phyloP scores from a whole-genome alignment of 2,797 vertebrate genomes.

The Stomatorhinus walkeri region DNA sequence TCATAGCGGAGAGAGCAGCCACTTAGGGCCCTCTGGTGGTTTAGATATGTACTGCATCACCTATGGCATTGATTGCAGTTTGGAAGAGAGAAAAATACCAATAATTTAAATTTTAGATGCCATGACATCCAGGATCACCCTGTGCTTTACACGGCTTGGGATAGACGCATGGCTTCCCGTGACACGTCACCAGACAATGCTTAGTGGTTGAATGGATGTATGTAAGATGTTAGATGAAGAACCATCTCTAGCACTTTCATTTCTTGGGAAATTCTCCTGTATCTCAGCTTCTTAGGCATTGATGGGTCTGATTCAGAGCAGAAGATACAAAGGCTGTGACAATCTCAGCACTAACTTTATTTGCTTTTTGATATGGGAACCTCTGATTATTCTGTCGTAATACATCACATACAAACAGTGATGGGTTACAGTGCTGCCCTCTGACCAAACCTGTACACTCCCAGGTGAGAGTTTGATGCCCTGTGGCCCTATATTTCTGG shows the following conservation, averaged over 20 bases:
- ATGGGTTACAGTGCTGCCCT: neutral
- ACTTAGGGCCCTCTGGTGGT: constrained; percentile 52
- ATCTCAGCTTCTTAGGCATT: neutral
- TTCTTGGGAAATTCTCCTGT: neutral
- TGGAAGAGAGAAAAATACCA: neutral
- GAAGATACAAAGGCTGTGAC: neutral
- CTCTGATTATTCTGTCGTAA: neutral
- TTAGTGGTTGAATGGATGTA: neutral
- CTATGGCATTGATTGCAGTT: neutral
- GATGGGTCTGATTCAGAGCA: neutral
- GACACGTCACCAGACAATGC: neutral
- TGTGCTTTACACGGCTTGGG: neutral
- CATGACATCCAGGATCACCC: neutral
- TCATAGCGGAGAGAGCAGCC: constrained; percentile 6
- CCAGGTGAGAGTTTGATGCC: neutral
- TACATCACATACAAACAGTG: neutral
- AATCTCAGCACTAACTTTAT: neutral
- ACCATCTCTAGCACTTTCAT: neutral
- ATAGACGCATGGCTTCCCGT: neutral
- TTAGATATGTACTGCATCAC: neutral
- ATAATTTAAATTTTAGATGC: neutral
- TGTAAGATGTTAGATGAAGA: neutral
- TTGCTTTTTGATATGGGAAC: neutral
- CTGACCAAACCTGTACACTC: neutral
- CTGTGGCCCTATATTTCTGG: neutral